These are phyloP conservation scores for Eristalis pertinax DNA, from an alignment of 2,888 invertebrate genomes.

Conservation along the genomic window DNA sequence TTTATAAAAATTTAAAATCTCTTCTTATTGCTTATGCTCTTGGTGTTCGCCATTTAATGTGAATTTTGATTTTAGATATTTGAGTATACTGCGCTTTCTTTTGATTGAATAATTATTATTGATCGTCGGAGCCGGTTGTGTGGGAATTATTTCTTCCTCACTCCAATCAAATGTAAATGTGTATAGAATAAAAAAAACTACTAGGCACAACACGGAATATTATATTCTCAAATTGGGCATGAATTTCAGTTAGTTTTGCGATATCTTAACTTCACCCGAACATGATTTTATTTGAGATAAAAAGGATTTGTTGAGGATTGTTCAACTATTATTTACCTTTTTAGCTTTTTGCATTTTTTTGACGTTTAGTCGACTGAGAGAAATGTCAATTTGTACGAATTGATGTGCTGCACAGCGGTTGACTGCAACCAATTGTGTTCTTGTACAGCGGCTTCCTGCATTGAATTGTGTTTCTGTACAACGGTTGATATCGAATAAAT, in stretches of 20 bases:
- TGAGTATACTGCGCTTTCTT: constrained; percentile 6
- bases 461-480: too few species aligned
- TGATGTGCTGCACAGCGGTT: constrained; percentile 18
- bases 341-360: constrained; percentile 51
- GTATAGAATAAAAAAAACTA: neutral
- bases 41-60: constrained; percentile 30
- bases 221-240: neutral
- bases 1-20: constrained; percentile 38
- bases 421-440: too few species aligned
- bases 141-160: neutral
- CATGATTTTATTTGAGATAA: constrained; percentile 36
- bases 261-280: constrained; percentile 26
- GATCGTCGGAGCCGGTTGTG: constrained; percentile 46
- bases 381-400: constrained; percentile 11
- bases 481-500: too few species aligned
- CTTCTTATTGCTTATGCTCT: neutral
- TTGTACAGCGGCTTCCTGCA: constrained; percentile 7
- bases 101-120: constrained; percentile 52
- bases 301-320: constrained; percentile 11
- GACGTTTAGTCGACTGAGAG: constrained; percentile 18
- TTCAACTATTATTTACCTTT: constrained; percentile 47
- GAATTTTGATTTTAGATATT: neutral
- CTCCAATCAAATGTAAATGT: constrained; percentile 8
- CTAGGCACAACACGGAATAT: constrained; percentile 25
- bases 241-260: neutral